These are phyloP conservation scores for Oncorhynchus kisutch DNA, from an alignment of 2,113 vertebrate genomes.

Conservation along the genomic window DNA sequence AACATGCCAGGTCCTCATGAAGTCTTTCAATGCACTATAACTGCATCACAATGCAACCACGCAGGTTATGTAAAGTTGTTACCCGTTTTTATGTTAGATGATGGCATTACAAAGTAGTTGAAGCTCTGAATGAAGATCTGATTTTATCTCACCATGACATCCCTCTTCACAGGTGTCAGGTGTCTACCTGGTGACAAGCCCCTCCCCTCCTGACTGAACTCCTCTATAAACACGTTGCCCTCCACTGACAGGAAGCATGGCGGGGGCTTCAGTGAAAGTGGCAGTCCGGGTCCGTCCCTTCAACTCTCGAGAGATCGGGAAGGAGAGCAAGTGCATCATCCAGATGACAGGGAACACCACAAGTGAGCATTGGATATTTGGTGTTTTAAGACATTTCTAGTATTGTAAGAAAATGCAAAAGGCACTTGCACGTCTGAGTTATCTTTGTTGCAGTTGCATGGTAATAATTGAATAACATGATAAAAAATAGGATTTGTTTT, in stretches of 20 bases:
- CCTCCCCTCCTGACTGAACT: slow-evolving; percentile 38
- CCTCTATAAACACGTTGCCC: slow-evolving; percentile 8
- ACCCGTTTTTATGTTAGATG: slow-evolving; percentile 26
- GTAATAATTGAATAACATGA: too few relatives aligned
- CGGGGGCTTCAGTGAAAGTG: slow-evolving; percentile 94
- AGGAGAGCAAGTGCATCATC: slow-evolving; percentile 97
- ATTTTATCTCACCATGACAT: not conserved
- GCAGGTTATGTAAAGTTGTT: not conserved
- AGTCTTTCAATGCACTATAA: not conserved
- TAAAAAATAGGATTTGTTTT: too few relatives aligned
- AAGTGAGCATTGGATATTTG: slow-evolving; percentile 80
- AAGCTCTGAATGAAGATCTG: too few relatives aligned
- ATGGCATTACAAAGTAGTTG: slow-evolving; percentile 4
- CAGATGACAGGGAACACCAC: slow-evolving; percentile 98
- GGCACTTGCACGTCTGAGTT: too few relatives aligned
- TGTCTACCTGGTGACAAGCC: slow-evolving; percentile 39
- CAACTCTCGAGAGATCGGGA: slow-evolving; percentile 93
- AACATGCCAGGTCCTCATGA: not conserved
- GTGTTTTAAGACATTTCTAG: not conserved
- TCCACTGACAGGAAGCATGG: slow-evolving; percentile 73
- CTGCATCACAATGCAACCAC: not conserved
- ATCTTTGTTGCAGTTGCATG: too few relatives aligned
- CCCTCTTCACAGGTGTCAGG: slow-evolving; percentile 55
- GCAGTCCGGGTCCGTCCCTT: slow-evolving; percentile 97
- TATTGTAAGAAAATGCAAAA: too few relatives aligned